Percentiles rank a stretch among this genome's conserved stretches.
Conservation (phyloP, 2,888 invertebrate species). For the Drosophila subsilvestris region DNA sequence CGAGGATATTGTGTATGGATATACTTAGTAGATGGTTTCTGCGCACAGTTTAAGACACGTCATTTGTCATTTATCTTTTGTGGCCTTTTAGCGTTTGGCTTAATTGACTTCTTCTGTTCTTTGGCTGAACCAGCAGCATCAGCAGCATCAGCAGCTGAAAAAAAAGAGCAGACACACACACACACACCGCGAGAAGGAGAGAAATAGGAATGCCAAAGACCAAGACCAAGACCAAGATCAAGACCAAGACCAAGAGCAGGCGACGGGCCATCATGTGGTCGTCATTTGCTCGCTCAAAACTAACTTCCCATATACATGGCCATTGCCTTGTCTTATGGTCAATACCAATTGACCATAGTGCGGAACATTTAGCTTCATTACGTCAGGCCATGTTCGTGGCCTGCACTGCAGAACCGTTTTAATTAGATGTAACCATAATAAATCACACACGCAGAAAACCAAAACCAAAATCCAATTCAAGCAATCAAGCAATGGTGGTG, state of each 20-base stretch:
- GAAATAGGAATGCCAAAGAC: conserved; percentile 4
- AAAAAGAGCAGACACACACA: background rate
- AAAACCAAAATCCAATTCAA: conserved; percentile 28
- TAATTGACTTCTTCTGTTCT: conserved; percentile 68
- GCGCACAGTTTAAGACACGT: conserved; percentile 65
- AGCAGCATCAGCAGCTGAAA: background rate
- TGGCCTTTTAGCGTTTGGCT: conserved; percentile 73
- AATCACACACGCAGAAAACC: conserved; percentile 49
- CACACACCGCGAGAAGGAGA: conserved; percentile 2
- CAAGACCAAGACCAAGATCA: background rate
- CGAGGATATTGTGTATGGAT: conserved; percentile 11
- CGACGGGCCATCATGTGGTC: conserved; percentile 18
- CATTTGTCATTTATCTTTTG: conserved; percentile 75
- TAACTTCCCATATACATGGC: conserved; percentile 28
- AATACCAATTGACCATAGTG: conserved; percentile 76
- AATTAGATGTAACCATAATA: conserved; percentile 78
- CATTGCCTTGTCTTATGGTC: conserved; percentile 68
- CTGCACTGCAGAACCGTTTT: conserved; percentile 73
- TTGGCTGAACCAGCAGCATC: conserved; percentile 2
- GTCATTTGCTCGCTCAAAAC: conserved; percentile 24
- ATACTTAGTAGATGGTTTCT: conserved; percentile 27
- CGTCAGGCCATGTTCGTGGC: conserved; percentile 70
- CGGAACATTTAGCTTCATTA: conserved; percentile 78
- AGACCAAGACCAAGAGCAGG: background rate
- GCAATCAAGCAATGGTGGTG: too few relatives aligned